phyloP scores from a whole-genome alignment of 2,113 vertebrate genomes.

The Dicentrarchus labrax region DNA sequence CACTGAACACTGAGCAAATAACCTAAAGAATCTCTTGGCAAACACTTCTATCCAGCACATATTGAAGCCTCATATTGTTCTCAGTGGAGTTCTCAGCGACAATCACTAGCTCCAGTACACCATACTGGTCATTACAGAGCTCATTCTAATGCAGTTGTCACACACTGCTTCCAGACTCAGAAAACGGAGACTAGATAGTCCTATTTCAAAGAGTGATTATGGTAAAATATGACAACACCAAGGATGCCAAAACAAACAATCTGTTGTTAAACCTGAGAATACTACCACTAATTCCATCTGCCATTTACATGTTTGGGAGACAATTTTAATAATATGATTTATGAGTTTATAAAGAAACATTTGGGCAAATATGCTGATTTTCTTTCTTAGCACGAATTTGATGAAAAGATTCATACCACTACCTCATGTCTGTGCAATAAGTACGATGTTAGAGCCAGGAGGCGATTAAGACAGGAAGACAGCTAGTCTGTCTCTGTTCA shows the following conservation, averaged over 20 bases:
- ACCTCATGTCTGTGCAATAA: too few species aligned
- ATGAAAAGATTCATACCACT: neutral
- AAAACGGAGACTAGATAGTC: neutral
- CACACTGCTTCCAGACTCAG: conserved; percentile 7
- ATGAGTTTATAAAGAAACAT: too few species aligned
- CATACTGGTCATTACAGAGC: neutral
- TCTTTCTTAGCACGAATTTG: neutral
- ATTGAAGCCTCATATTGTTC: neutral
- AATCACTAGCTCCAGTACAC: neutral
- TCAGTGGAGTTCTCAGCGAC: neutral
- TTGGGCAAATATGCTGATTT: neutral
- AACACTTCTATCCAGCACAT: neutral
- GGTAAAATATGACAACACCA: conserved; percentile 10
- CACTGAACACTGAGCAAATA: conserved; percentile 21
- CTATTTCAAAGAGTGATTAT: conserved; percentile 22
- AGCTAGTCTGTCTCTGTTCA: neutral
- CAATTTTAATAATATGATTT: neutral
- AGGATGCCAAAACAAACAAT: neutral
- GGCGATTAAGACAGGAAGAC: neutral
- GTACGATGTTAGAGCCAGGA: neutral
- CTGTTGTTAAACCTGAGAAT: conserved; percentile 2
- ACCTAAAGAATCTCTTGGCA: conserved; percentile 1
- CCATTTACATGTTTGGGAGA: neutral
- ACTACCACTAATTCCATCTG: neutral
- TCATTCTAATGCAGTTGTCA: neutral